A percentile compares a stretch with the other conserved stretches of the same genome.
phyloP scores from a whole-genome alignment of 2,797 vertebrate genomes.

The Urocyon cinereoargenteus region DNA sequence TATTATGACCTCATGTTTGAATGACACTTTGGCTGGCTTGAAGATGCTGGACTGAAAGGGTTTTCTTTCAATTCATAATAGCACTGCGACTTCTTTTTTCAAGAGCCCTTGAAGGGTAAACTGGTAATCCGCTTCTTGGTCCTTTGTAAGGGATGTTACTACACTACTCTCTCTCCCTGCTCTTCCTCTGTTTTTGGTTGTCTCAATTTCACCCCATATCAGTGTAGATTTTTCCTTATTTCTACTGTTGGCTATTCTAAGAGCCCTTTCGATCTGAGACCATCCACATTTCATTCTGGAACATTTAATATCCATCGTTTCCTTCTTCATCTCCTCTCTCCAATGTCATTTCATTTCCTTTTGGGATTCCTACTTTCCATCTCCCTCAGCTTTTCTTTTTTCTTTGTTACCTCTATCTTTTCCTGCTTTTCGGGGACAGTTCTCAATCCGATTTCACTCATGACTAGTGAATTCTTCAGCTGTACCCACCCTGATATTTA shows the following conservation, averaged over 20 bases:
- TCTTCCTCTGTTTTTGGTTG: background rate
- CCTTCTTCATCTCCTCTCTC: background rate
- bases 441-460: background rate
- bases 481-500: background rate
- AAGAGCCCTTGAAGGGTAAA: background rate
- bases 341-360: background rate
- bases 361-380: background rate
- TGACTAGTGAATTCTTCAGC: background rate
- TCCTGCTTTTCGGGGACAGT: background rate
- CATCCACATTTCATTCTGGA: background rate
- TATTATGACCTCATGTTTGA: conserved; percentile 51
- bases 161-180: background rate
- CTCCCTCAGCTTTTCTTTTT: background rate
- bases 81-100: background rate
- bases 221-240: background rate
- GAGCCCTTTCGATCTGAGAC: background rate
- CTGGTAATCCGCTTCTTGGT: background rate
- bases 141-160: background rate
- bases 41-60: conserved; percentile 10
- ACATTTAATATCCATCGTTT: background rate
- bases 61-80: background rate
- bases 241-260: background rate
- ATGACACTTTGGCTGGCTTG: conserved; percentile 30
- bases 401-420: background rate
- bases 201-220: background rate